Percentiles rank a stretch among this genome's conserved stretches.
phyloP scores from a whole-genome alignment of 2,797 vertebrate genomes.

The Bovichtus variegatus region DNA sequence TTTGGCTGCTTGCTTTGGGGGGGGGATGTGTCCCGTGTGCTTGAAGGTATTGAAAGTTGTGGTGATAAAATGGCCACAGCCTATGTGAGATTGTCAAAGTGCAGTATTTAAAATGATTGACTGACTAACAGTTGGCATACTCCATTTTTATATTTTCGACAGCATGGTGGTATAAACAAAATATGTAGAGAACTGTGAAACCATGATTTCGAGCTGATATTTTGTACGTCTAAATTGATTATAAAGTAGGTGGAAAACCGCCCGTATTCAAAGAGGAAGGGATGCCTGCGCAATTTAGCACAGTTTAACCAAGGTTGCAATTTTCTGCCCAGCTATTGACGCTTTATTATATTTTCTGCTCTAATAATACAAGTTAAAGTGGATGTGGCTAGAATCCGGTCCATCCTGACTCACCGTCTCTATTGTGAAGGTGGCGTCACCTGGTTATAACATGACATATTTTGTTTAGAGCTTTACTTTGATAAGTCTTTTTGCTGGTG shows the following conservation, averaged over 20 bases:
- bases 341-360: background rate
- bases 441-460: background rate
- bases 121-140: conserved; percentile 13
- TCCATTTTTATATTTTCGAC: conserved; percentile 9
- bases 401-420: background rate
- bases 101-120: conserved; percentile 20
- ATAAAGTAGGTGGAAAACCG: conserved; percentile 16
- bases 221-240: conserved; percentile 22
- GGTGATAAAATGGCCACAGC: background rate
- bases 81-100: conserved; percentile 7
- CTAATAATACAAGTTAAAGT: conserved; percentile 3
- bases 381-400: conserved; percentile 1
- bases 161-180: background rate
- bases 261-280: conserved; percentile 22
- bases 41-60: conserved; percentile 5
- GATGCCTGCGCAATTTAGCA: conserved; percentile 10
- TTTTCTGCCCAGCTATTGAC: background rate
- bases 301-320: conserved; percentile 4
- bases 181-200: conserved; percentile 1
- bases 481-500: background rate
- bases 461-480: background rate
- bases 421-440: background rate
- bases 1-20: background rate
- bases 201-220: background rate
- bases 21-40: background rate